phyloP scores from a whole-genome alignment of 2,113 vertebrate species.

The Aviceda subcristata region DNA sequence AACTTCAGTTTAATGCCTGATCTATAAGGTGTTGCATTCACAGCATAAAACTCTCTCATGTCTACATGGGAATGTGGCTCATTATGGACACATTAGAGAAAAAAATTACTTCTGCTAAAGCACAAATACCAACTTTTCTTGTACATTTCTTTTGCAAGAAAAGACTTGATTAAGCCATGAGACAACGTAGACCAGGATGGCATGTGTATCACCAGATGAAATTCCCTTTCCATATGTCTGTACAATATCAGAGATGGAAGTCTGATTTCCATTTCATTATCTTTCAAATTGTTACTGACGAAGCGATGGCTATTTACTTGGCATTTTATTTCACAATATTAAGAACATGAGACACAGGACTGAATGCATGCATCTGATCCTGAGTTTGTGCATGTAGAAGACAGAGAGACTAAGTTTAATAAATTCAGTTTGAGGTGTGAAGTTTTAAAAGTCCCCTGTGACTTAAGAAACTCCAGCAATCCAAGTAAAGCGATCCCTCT shows the following conservation, averaged over 20 bases:
- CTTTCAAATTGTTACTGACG: not conserved
- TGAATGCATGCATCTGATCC: not conserved
- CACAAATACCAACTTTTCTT: not conserved
- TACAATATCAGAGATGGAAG: not conserved
- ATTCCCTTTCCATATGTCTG: not conserved
- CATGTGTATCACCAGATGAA: not conserved
- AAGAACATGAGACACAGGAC: not conserved
- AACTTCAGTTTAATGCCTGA: not conserved
- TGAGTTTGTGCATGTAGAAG: not conserved
- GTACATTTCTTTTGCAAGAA: not conserved
- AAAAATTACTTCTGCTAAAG: not conserved
- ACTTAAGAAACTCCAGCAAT: conserved; percentile 28
- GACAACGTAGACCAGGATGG: not conserved
- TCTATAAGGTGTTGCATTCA: not conserved
- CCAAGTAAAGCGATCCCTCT: not conserved
- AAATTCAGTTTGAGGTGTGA: not conserved
- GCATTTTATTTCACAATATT: not conserved
- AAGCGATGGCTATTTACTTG: not conserved
- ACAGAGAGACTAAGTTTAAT: not conserved
- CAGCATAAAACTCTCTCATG: not conserved
- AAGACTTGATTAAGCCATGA: not conserved
- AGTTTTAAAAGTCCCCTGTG: conserved; percentile 4
- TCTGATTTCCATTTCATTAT: not conserved
- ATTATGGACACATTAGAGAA: not conserved
- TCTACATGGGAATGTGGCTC: not conserved